Evolutionary conservation across 1,140 invertebrate species (phyloP).

Genomic region (Pollicipes pollicipes): DNA sequence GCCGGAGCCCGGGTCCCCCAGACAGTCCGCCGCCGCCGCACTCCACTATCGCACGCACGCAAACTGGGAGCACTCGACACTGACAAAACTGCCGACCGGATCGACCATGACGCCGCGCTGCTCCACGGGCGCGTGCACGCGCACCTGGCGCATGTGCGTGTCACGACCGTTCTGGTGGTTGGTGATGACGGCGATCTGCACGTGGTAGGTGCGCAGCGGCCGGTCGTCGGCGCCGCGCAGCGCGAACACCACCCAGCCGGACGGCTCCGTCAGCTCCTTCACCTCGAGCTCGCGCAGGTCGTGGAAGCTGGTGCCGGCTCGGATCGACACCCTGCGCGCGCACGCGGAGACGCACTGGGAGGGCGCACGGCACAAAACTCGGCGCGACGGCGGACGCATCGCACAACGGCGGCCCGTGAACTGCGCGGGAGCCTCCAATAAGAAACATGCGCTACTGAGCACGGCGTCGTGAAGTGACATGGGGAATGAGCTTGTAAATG

Average conservation of each 20-base stretch:
- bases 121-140: constrained; percentile 82
- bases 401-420: no score
- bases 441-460: no score
- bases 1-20: no score
- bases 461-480: no score
- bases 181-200: constrained; percentile 89
- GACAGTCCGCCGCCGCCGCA: no score
- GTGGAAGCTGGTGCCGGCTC: constrained; percentile 90
- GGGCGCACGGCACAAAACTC: no score
- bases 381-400: no score
- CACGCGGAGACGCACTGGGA: no score
- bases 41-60: constrained; percentile 44
- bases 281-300: constrained; percentile 95
- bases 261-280: constrained; percentile 81
- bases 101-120: constrained; percentile 50
- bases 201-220: constrained; percentile 84
- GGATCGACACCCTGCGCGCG: constrained; percentile 59
- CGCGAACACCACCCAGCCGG: constrained; percentile 85
- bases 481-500: no score
- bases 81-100: constrained; percentile 55
- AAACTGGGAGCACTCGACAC: constrained; percentile 61
- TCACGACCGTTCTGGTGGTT: constrained; percentile 98
- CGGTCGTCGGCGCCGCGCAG: constrained; percentile 39
- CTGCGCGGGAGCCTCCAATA: no score
- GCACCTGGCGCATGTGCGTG: constrained; percentile 92